Evolutionary conservation across 2,888 invertebrate genomes (phyloP).

Genomic region (Cantharis rufa): DNA sequence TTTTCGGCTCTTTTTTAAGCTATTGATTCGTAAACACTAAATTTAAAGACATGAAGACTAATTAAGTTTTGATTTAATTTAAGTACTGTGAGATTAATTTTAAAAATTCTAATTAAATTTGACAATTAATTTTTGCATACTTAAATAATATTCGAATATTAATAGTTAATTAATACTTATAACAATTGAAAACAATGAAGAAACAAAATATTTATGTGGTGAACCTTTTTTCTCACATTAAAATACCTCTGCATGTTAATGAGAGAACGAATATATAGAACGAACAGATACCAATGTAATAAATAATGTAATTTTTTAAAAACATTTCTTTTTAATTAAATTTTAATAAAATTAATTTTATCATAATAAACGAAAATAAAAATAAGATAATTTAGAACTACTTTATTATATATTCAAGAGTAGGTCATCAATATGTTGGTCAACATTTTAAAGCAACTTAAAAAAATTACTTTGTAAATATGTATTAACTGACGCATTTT

Average conservation of each 20-base stretch:
- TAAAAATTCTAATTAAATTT: neutral
- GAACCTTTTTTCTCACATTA: neutral
- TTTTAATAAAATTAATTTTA: neutral
- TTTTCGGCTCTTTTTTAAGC: neutral
- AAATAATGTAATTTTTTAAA: neutral
- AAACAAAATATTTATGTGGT: neutral
- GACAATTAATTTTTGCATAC: neutral
- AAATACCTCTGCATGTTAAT: neutral
- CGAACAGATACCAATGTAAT: neutral
- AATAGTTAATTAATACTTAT: neutral
- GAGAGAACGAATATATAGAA: neutral
- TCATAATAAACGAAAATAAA: neutral
- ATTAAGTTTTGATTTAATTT: neutral
- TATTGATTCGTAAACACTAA: neutral
- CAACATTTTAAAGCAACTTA: neutral
- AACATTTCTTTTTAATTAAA: neutral
- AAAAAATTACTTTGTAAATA: neutral
- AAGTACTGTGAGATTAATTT: neutral
- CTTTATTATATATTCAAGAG: conserved; percentile 2
- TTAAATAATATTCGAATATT: neutral
- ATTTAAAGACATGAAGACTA: neutral
- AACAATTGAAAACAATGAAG: neutral
- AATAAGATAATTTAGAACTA: neutral
- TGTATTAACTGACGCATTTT: neutral
- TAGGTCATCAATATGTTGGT: conserved; percentile 2